Evolutionary conservation across 2,113 vertebrate species (phyloP), one percentile per base, ranked within the genome.

Genomic region (Tupaia chinensis): DNA sequence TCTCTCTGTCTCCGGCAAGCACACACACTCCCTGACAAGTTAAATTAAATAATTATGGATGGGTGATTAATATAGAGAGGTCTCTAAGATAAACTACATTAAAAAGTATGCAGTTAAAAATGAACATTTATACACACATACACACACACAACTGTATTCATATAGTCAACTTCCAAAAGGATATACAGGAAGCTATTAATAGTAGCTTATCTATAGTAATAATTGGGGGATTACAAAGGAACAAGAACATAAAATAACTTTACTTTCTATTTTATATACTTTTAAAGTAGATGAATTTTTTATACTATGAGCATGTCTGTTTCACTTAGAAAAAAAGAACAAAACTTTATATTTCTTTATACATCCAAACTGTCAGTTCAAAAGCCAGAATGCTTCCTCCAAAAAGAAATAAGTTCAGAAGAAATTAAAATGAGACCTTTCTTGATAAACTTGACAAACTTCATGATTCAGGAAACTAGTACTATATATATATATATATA

Each of bases 331-430:
- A 91, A 85, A 63, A 85, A 91, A 82, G 61, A 91, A 91, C 88
- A 91, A 81, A 70, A 69, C 27, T 29, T 73, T 23, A 66, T 7
- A 58, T 88, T 96, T 96, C 27, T 29, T 73, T 23, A 66, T 7
- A 58, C 85, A 95, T 96, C 63, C 53, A 94, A 88, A 54, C 73
- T 54, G 74, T 86, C 86, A 74, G 53, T 94, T 91, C 86, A 95
- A 96, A 96, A 90, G 91, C 34, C 77, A 96, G 92, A 95, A 82
- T 60, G n/a, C 60, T 88, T 84, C 54, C n/a, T 44, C 78, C 58
- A 90, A 77, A 69, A 84, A 73, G 86, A 96, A 72, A 79, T 11
- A 93, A 9, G 16, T 84, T 87, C 14, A 60, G 54, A 89, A 53
- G 58, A 87, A 94, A 84, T 95, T 89, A 87, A 96, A 93, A 81